phyloP scores from a whole-genome alignment of 2,113 vertebrate species.

The Eurystomus gularis region DNA sequence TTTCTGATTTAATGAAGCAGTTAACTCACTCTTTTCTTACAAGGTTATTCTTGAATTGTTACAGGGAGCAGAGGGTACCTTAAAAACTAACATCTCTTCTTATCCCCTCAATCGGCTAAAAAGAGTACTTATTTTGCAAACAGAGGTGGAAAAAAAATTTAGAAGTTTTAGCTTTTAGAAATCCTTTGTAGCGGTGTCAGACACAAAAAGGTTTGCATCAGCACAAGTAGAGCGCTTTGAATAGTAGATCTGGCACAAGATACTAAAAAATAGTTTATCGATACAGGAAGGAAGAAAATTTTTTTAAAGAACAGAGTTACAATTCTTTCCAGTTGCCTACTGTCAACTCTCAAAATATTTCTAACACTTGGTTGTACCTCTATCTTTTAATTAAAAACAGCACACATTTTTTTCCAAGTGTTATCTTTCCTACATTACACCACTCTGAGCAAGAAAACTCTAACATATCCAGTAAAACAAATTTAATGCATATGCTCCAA shows the following conservation, averaged over 20 bases:
- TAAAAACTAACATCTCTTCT: neutral
- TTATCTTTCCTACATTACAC: neutral
- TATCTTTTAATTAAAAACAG: neutral
- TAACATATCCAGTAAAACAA: neutral
- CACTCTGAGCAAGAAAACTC: neutral
- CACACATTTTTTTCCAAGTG: neutral
- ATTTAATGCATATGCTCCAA: neutral
- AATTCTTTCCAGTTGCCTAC: neutral
- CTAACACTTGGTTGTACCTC: neutral
- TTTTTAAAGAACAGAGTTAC: neutral
- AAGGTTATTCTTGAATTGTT: neutral
- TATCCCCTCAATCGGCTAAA: neutral
- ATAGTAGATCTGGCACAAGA: neutral
- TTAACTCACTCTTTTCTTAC: neutral
- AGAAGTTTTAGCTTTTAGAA: neutral
- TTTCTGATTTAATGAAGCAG: neutral
- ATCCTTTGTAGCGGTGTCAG: neutral
- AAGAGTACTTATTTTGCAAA: neutral
- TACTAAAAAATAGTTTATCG: neutral
- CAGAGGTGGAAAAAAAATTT: neutral
- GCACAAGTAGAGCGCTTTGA: neutral
- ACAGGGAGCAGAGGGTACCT: neutral
- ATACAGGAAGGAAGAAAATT: accelerated
- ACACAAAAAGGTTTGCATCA: neutral
- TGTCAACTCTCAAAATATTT: neutral